These are phyloP conservation scores for Macquaria ambigua DNA, from an alignment of 2,113 vertebrate genomes.

Conservation along the genomic window DNA sequence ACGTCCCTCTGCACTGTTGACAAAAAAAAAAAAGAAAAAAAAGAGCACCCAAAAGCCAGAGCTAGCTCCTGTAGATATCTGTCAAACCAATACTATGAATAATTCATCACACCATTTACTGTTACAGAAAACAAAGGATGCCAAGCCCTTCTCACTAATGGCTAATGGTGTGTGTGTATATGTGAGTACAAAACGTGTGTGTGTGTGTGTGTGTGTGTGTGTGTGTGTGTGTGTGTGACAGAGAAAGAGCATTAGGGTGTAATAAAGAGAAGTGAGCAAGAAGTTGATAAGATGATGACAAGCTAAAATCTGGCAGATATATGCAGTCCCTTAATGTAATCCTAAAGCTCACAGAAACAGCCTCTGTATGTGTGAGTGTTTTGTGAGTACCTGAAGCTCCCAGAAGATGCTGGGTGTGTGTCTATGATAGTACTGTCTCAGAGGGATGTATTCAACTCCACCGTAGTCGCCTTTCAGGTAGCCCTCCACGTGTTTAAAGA, in stretches of 20 bases:
- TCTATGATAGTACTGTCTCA: conserved; percentile 97
- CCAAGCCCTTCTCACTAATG: conserved; percentile 71
- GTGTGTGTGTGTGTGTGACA: not conserved
- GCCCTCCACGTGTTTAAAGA: conserved; percentile 95
- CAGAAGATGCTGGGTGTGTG: conserved; percentile 99
- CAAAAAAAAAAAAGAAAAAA: conserved; percentile 42
- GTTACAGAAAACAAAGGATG: conserved; percentile 58
- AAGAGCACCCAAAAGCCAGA: conserved; percentile 30
- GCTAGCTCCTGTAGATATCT: conserved; percentile 25
- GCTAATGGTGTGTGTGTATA: conserved; percentile 73
- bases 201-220: conserved; percentile 15
- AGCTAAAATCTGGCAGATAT: conserved; percentile 33
- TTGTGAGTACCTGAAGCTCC: conserved; percentile 92
- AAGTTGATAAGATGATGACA: conserved; percentile 32
- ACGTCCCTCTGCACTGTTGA: not conserved
- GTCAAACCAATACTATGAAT: conserved; percentile 72
- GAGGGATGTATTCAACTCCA: conserved; percentile 93
- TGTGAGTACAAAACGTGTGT: not conserved
- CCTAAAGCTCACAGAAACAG: conserved; percentile 21
- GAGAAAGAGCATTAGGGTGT: conserved; percentile 45
- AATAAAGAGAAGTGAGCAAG: conserved; percentile 43
- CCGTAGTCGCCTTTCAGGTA: conserved; percentile 84
- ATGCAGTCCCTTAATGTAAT: conserved; percentile 24
- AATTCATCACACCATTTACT: conserved; percentile 79
- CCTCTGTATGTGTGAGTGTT: not conserved